Conservation (phyloP, 1,140 invertebrate genomes). For the Samia ricini region DNA sequence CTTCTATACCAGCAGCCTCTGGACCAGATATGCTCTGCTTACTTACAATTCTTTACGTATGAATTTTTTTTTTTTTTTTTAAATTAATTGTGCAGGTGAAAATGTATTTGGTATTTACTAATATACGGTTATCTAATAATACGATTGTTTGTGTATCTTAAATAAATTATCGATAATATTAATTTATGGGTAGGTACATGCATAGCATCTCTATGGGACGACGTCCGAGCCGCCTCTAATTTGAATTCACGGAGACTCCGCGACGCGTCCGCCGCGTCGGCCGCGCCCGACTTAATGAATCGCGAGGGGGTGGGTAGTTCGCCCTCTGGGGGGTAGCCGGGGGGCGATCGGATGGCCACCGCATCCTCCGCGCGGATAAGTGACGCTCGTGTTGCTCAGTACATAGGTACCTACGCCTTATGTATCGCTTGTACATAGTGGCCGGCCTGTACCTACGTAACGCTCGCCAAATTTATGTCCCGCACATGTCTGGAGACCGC, state of each 20-base stretch:
- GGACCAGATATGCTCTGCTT: too few species aligned
- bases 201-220: conserved; percentile 52
- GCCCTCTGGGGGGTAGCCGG: conserved; percentile 26
- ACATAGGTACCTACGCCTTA: conserved; percentile 69
- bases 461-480: conserved; percentile 76
- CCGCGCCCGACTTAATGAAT: conserved; percentile 77
- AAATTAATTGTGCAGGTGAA: too few species aligned
- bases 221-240: conserved; percentile 75
- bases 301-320: conserved; percentile 56
- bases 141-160: too few species aligned
- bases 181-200: too few species aligned
- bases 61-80: too few species aligned
- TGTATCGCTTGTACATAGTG: conserved; percentile 65
- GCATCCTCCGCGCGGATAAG: conserved; percentile 76
- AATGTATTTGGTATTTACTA: too few species aligned
- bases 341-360: conserved; percentile 68
- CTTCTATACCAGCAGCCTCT: too few species aligned
- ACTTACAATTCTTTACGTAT: too few species aligned
- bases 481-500: conserved; percentile 76
- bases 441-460: conserved; percentile 69
- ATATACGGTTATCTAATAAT: too few species aligned
- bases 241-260: conserved; percentile 74
- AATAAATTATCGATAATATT: too few species aligned
- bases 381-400: conserved; percentile 72
- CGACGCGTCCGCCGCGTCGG: conserved; percentile 72